Conservation (phyloP, 2,888 invertebrate species). For the Chironomus riparius region DNA sequence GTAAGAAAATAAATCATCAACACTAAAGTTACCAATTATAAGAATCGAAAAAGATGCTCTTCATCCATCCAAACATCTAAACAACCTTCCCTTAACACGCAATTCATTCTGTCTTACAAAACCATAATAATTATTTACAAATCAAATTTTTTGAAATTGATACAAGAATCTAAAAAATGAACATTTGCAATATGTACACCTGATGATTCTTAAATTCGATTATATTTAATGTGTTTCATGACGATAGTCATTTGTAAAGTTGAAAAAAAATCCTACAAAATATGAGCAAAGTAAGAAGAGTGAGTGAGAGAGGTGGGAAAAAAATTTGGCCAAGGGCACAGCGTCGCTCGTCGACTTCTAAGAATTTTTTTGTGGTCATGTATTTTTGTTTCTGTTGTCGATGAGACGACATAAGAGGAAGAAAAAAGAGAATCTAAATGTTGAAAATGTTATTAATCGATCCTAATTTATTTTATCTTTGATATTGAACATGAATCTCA, state of each 20-base stretch:
- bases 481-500: neutral
- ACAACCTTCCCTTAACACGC: too few species aligned
- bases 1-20: too few species aligned
- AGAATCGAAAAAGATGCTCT: too few species aligned
- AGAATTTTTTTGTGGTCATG: slow-evolving; percentile 7
- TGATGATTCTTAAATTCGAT: neutral
- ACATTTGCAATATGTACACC: neutral
- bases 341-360: neutral
- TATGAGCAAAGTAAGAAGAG: neutral
- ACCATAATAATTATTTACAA: too few species aligned
- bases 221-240: neutral
- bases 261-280: too few species aligned
- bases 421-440: neutral
- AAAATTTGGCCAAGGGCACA: slow-evolving; percentile 20
- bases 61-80: too few species aligned
- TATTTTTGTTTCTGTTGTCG: neutral
- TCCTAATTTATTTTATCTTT: slow-evolving; percentile 20
- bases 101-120: too few species aligned
- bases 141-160: neutral
- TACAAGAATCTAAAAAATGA: neutral
- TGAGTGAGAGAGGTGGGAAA: neutral
- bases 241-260: neutral
- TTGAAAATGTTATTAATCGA: slow-evolving; percentile 14
- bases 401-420: neutral
- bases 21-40: too few species aligned